Conservation (phyloP, 2,888 invertebrate species). For the Oasisia sp. region DNA sequence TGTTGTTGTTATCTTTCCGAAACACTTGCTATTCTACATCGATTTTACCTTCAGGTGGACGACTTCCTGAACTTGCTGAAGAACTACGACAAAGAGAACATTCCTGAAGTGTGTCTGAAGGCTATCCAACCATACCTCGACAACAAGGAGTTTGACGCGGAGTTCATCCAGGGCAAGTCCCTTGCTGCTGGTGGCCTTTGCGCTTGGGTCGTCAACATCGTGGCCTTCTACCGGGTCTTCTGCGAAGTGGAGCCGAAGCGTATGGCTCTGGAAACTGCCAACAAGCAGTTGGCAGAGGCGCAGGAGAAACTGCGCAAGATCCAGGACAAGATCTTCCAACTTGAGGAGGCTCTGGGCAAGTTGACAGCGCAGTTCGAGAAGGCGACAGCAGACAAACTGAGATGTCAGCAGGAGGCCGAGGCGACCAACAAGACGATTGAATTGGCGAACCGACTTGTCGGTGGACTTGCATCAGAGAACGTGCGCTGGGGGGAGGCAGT, state of each 20-base stretch:
- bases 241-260: slow-evolving; percentile 97
- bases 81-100: slow-evolving; percentile 95
- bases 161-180: slow-evolving; percentile 90
- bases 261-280: slow-evolving; percentile 89
- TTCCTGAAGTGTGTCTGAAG: slow-evolving; percentile 92
- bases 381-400: slow-evolving; percentile 84
- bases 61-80: slow-evolving; percentile 87
- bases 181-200: slow-evolving; percentile 93
- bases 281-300: slow-evolving; percentile 89
- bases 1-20: neutral
- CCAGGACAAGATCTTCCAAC: slow-evolving; percentile 86
- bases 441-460: slow-evolving; percentile 91
- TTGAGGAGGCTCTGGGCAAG: slow-evolving; percentile 88
- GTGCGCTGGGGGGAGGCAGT: slow-evolving; percentile 96
- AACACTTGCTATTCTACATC: slow-evolving; percentile 1
- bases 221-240: slow-evolving; percentile 93
- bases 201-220: slow-evolving; percentile 97
- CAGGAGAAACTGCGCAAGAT: slow-evolving; percentile 87
- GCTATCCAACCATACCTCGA: slow-evolving; percentile 93
- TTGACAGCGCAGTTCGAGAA: slow-evolving; percentile 92
- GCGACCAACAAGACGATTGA: slow-evolving; percentile 91
- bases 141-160: slow-evolving; percentile 94
- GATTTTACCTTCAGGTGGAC: slow-evolving; percentile 73
- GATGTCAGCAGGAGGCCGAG: slow-evolving; percentile 94
- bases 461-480: slow-evolving; percentile 94